Evolutionary conservation across 2,888 invertebrate species (phyloP).

Genomic region (Bellardia pandia): DNA sequence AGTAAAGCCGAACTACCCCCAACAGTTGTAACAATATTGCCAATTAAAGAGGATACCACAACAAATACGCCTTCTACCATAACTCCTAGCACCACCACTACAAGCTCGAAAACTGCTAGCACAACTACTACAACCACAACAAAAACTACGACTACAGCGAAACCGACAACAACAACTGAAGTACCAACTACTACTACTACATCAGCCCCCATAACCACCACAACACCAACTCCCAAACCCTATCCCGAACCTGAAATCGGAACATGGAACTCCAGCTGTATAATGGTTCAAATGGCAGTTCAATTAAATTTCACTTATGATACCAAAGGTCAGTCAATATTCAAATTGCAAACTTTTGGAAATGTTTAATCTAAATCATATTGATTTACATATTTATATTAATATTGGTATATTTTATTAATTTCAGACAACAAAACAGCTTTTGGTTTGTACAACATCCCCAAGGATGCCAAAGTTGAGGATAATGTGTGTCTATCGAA

Average conservation of each 20-base stretch:
- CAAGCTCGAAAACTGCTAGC: slow-evolving; percentile 61
- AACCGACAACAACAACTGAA: slow-evolving; percentile 81
- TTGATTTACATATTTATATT: background rate
- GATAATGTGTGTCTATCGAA: slow-evolving; percentile 83
- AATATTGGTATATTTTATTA: slow-evolving; percentile 6
- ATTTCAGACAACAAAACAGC: slow-evolving; percentile 79
- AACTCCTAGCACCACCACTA: slow-evolving; percentile 41
- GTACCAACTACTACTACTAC: slow-evolving; percentile 83
- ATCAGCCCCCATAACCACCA: slow-evolving; percentile 79
- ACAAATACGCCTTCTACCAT: slow-evolving; percentile 5
- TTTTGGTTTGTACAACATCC: slow-evolving; percentile 83
- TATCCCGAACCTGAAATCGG: slow-evolving; percentile 83
- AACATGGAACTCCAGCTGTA: slow-evolving; percentile 87
- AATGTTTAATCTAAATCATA: background rate
- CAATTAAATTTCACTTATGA: slow-evolving; percentile 86
- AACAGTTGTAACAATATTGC: slow-evolving; percentile 47
- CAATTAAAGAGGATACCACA: slow-evolving; percentile 47
- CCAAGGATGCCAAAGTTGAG: slow-evolving; percentile 82
- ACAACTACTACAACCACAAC: slow-evolving; percentile 66
- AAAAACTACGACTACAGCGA: slow-evolving; percentile 74
- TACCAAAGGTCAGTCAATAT: slow-evolving; percentile 77
- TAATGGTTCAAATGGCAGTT: slow-evolving; percentile 88
- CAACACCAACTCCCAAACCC: slow-evolving; percentile 80
- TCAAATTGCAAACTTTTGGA: background rate
- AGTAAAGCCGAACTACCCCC: slow-evolving; percentile 61